These are phyloP conservation scores for Xenopus tropicalis DNA, from an alignment of 2,113 vertebrate species.

Conservation along the genomic window DNA sequence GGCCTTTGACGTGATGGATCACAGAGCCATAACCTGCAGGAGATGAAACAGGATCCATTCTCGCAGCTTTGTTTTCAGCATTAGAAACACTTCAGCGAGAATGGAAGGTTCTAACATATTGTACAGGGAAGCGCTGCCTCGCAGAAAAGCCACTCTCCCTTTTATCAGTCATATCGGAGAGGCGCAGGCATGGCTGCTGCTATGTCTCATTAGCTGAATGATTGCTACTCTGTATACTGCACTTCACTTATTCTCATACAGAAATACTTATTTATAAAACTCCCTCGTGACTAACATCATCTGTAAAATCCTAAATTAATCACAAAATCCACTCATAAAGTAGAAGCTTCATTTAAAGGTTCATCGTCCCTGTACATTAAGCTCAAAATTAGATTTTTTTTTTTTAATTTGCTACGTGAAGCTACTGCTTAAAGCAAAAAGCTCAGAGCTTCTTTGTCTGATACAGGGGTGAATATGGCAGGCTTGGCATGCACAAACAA, in stretches of 20 bases:
- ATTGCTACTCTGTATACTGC: neutral
- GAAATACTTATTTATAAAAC: neutral
- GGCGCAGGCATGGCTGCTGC: neutral
- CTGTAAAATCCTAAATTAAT: neutral
- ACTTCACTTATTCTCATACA: neutral
- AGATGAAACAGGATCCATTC: too few species aligned
- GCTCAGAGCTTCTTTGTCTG: neutral
- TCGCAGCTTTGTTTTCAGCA: neutral
- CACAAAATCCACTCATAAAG: neutral
- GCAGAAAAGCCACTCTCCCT: neutral
- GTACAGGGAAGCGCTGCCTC: neutral
- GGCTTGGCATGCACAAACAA: neutral
- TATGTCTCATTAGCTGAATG: conserved; percentile 1
- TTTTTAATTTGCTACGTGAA: neutral
- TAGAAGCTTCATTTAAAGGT: conserved; percentile 3
- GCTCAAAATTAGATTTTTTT: neutral
- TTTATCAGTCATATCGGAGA: neutral
- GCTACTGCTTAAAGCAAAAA: conserved; percentile 3
- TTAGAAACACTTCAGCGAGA: neutral
- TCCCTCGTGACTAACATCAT: neutral
- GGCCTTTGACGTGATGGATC: too few species aligned
- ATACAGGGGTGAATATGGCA: neutral
- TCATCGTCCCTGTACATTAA: conserved; percentile 3
- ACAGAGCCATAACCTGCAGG: too few species aligned
- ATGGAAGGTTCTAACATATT: neutral